Evolutionary conservation across 2,797 vertebrate genomes (phyloP).

Genomic region (Melanotaenia parkinsoni): DNA sequence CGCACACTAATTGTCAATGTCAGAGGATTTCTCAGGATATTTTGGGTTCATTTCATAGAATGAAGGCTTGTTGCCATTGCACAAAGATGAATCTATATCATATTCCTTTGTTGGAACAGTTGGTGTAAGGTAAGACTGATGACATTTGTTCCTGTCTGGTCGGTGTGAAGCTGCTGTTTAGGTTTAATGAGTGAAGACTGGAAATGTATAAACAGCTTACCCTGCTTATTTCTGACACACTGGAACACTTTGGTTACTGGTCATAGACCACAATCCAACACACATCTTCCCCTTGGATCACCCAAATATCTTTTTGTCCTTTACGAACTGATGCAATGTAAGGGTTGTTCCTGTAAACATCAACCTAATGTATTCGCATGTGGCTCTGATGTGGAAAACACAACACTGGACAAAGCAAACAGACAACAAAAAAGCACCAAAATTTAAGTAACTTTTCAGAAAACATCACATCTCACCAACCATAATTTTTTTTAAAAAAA

Average conservation of each 20-base stretch:
- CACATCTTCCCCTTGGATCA: background rate
- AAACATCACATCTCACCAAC: background rate
- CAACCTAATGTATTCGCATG: no score
- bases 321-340: background rate
- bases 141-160: background rate
- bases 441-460: background rate
- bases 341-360: background rate
- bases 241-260: background rate
- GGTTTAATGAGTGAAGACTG: background rate
- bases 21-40: background rate
- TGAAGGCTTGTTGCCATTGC: background rate
- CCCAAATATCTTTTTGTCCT: background rate
- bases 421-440: no score
- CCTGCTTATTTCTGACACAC: background rate
- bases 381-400: no score
- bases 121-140: background rate
- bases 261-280: no score
- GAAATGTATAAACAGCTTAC: background rate
- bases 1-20: constrained; percentile 13
- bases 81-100: background rate
- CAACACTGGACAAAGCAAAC: no score
- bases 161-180: background rate
- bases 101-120: background rate
- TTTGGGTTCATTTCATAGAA: constrained; percentile 3
- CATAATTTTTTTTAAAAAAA: background rate